These are phyloP conservation scores for Sebastes diploproa DNA, from an alignment of 2,797 vertebrate genomes.

Conservation along the genomic window DNA sequence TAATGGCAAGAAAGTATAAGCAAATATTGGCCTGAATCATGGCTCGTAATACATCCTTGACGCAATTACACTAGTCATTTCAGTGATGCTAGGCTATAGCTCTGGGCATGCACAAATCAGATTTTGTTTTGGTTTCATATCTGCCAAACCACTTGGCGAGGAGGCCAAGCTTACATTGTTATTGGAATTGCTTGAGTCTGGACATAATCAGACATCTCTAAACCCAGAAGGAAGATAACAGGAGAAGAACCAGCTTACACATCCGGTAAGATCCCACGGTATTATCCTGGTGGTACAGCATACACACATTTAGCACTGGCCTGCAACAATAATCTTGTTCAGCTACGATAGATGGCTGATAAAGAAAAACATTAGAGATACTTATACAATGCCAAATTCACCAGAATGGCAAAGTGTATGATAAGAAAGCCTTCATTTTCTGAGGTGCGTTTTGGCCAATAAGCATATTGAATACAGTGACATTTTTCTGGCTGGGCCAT, in stretches of 20 bases:
- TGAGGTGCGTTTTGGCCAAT: not conserved
- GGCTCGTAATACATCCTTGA: slow-evolving; percentile 17
- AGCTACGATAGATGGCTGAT: slow-evolving; percentile 5
- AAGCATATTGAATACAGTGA: not conserved
- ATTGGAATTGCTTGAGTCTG: slow-evolving; percentile 60
- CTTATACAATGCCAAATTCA: not conserved
- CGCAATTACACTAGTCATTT: slow-evolving; percentile 47
- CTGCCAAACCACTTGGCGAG: slow-evolving; percentile 64
- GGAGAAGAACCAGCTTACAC: slow-evolving; percentile 48
- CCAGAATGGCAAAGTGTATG: not conserved
- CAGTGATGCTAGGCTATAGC: slow-evolving; percentile 23
- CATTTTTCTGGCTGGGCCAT: not conserved
- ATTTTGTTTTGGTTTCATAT: slow-evolving; percentile 68
- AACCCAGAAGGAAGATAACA: slow-evolving; percentile 62
- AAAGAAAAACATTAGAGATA: slow-evolving; percentile 2
- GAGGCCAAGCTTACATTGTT: slow-evolving; percentile 60
- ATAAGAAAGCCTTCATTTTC: not conserved
- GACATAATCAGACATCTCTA: slow-evolving; percentile 67
- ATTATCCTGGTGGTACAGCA: slow-evolving; percentile 27
- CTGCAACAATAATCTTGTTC: slow-evolving; percentile 33
- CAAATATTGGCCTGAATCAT: slow-evolving; percentile 13
- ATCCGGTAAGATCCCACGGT: slow-evolving; percentile 31
- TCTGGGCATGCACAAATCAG: slow-evolving; percentile 54
- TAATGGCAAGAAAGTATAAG: not conserved
- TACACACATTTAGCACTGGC: slow-evolving; percentile 17